These are phyloP conservation scores for Parthenolecanium corni DNA, from an alignment of 2,888 invertebrate species.

Conservation along the genomic window DNA sequence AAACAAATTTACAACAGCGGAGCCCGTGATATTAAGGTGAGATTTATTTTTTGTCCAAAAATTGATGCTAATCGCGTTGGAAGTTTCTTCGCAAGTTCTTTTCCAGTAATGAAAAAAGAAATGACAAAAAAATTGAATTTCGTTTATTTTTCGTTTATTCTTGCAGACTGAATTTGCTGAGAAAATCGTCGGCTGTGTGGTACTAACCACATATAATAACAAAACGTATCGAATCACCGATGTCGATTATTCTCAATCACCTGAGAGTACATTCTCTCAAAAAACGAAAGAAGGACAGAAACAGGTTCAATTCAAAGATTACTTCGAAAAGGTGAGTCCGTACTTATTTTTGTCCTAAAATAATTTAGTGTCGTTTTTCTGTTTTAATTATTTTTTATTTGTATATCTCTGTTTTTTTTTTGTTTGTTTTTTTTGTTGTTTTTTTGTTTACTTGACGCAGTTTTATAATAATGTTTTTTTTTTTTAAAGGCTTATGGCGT, in stretches of 20 bases:
- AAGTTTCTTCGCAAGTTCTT: no score
- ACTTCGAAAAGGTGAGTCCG: slow-evolving; percentile 45
- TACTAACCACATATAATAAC: slow-evolving; percentile 68
- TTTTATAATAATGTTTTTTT: background rate
- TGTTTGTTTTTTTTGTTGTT: no score
- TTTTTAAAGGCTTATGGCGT: slow-evolving; percentile 52
- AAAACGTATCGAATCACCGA: slow-evolving; percentile 63
- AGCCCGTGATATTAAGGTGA: background rate
- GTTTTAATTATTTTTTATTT: no score
- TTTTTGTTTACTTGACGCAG: no score
- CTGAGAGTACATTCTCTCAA: slow-evolving; percentile 47
- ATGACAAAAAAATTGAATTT: no score
- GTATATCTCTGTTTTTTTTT: no score
- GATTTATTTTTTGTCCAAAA: no score
- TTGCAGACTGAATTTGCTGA: slow-evolving; percentile 32
- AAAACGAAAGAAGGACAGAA: slow-evolving; percentile 43
- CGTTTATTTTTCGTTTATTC: no score
- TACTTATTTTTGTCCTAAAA: no score
- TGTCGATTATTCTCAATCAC: slow-evolving; percentile 51
- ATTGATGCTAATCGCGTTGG: no score
- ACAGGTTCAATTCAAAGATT: slow-evolving; percentile 48
- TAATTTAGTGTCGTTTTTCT: no score
- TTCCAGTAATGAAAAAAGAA: no score
- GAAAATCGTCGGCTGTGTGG: slow-evolving; percentile 44
- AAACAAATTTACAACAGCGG: background rate